Conservation (phyloP, 2,113 vertebrate genomes). For the Lethenteron camtschaticum region DNA sequence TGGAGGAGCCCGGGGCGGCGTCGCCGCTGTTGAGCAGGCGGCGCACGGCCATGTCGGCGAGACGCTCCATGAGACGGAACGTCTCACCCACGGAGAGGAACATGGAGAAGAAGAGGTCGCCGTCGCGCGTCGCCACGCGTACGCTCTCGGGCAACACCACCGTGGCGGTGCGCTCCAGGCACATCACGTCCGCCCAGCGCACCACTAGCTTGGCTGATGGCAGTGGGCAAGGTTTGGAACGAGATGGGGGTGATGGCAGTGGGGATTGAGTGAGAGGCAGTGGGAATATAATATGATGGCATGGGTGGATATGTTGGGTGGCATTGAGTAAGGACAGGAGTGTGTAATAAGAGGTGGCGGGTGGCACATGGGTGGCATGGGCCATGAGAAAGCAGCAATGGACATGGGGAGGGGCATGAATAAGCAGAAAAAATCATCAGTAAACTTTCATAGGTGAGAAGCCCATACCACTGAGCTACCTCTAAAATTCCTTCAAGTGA, state of each 20-base stretch:
- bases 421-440: no score
- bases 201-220: conserved; percentile 59
- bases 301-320: no score
- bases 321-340: no score
- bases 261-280: background rate
- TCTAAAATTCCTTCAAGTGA: no score
- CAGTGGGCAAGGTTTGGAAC: conserved; percentile 7
- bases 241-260: conserved; percentile 8
- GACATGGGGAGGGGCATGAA: no score
- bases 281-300: background rate
- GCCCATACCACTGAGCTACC: no score
- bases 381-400: no score
- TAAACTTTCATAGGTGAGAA: no score
- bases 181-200: conserved; percentile 76
- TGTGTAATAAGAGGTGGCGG: no score
- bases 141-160: conserved; percentile 80
- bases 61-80: conserved; percentile 88
- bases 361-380: no score
- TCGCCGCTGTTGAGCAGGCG: conserved; percentile 66
- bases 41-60: conserved; percentile 81
- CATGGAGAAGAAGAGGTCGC: conserved; percentile 82
- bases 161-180: conserved; percentile 73
- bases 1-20: conserved; percentile 43
- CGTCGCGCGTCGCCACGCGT: conserved; percentile 55
- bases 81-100: conserved; percentile 85